Conservation (phyloP, 1,140 invertebrate genomes). For the Drosophila cardini region DNA sequence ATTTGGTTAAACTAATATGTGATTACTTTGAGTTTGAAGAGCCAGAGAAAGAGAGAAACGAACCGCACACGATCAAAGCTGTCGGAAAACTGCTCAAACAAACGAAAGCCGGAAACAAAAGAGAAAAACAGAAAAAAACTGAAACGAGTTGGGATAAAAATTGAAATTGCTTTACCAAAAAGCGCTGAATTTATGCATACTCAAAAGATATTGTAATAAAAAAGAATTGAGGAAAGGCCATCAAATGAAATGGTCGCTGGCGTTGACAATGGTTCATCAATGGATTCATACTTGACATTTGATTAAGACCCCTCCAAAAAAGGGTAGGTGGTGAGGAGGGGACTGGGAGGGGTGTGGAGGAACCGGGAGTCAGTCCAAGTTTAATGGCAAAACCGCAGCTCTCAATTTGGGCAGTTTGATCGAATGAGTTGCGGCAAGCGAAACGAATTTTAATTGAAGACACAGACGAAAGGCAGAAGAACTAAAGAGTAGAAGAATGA, state of each 20-base stretch:
- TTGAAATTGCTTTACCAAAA: constrained; percentile 67
- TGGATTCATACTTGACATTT: constrained; percentile 81
- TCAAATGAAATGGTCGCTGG: constrained; percentile 60
- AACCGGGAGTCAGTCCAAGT: constrained; percentile 17
- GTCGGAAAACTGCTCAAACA: constrained; percentile 47
- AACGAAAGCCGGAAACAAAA: constrained; percentile 38
- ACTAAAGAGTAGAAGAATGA: background rate
- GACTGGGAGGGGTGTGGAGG: background rate
- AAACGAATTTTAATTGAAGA: constrained; percentile 81
- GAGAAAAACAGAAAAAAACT: background rate
- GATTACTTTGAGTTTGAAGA: too few relatives aligned
- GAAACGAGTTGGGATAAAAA: constrained; percentile 19
- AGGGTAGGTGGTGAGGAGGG: too few relatives aligned
- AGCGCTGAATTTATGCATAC: constrained; percentile 52
- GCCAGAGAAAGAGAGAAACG: constrained; percentile 7
- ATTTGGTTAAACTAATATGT: background rate
- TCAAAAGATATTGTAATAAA: constrained; percentile 68
- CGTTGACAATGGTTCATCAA: constrained; percentile 60
- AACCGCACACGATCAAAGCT: constrained; percentile 58
- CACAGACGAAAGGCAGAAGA: constrained; percentile 42
- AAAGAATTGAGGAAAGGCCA: constrained; percentile 53
- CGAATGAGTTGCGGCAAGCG: constrained; percentile 42
- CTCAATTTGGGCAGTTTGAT: constrained; percentile 65
- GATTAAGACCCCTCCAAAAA: constrained; percentile 55
- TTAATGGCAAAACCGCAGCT: constrained; percentile 64